phyloP scores from a whole-genome alignment of 92 coral and sea anemone genomes.

The Parazoanthus swiftii region DNA sequence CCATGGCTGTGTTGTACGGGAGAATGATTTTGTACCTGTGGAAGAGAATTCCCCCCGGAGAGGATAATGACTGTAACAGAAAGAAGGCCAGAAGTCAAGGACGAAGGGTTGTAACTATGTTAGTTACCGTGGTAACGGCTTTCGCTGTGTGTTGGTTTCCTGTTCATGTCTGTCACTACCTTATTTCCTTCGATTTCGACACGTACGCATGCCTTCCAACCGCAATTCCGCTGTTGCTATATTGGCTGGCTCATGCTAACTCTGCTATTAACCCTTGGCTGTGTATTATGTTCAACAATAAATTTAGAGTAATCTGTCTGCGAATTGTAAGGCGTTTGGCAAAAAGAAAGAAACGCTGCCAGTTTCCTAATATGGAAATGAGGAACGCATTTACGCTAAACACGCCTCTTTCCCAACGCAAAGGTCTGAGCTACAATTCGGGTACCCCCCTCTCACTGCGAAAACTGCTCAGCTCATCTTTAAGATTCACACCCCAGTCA shows the following conservation, averaged over 20 bases:
- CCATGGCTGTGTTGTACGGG: conserved; percentile 25
- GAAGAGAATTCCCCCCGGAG: conserved; percentile 40
- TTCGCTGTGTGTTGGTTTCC: conserved; percentile 39
- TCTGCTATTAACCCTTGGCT: conserved; percentile 42
- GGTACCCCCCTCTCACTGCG: not conserved
- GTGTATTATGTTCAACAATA: conserved; percentile 26
- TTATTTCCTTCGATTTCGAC: conserved; percentile 33
- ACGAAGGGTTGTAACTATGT: conserved; percentile 25
- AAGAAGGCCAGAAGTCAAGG: conserved; percentile 26
- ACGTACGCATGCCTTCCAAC: conserved; percentile 34
- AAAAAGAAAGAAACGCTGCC: not conserved
- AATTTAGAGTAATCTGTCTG: conserved; percentile 16
- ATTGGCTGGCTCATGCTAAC: conserved; percentile 42
- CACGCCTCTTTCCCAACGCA: conserved; percentile 32
- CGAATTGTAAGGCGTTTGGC: not conserved
- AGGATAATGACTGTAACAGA: conserved; percentile 22
- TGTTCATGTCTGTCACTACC: conserved; percentile 38
- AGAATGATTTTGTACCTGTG: conserved; percentile 33
- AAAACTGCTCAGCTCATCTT: not conserved
- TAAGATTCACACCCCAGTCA: conserved; percentile 4
- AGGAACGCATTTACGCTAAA: conserved; percentile 3
- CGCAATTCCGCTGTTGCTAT: not conserved
- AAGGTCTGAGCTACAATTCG: not conserved
- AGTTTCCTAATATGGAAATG: conserved; percentile 9
- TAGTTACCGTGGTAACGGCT: conserved; percentile 40